Percentiles rank a stretch among this genome's conserved stretches.
Conservation (phyloP, 2,888 invertebrate species). For the Dynastes maya region DNA sequence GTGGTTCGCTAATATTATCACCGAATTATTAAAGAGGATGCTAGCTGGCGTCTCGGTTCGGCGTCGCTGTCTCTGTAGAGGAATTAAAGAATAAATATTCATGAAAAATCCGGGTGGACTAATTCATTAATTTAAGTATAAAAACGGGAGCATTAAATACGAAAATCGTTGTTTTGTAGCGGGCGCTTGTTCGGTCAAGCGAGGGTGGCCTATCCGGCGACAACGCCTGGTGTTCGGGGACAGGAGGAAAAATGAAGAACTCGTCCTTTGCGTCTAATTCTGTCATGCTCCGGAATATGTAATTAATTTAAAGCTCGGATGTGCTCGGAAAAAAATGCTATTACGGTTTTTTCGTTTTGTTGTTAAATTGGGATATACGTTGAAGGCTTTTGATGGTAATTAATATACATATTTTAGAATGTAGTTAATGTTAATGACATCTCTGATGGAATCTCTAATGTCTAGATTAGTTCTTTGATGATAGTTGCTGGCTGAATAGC, state of each 20-base stretch:
- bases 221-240: neutral
- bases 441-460: neutral
- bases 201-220: neutral
- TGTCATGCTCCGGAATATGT: constrained; percentile 17
- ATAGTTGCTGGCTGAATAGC: no score
- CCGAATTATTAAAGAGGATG: constrained; percentile 4
- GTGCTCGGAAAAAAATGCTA: constrained; percentile 12
- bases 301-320: constrained; percentile 27
- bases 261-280: constrained; percentile 5
- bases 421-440: neutral
- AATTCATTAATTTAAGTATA: constrained; percentile 40
- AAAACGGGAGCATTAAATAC: constrained; percentile 27
- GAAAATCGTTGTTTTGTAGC: constrained; percentile 18
- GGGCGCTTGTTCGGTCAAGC: constrained; percentile 24
- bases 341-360: constrained; percentile 8
- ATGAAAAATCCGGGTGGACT: constrained; percentile 31
- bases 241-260: neutral
- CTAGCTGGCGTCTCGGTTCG: neutral
- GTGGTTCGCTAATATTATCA: neutral
- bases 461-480: no score
- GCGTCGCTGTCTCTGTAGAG: constrained; percentile 8
- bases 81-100: constrained; percentile 38
- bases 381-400: constrained; percentile 5
- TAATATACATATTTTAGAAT: constrained; percentile 8
- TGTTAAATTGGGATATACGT: neutral